A percentile compares a stretch with the other conserved stretches of the same genome.
These are phyloP conservation scores for Isoperla grammatica DNA, from an alignment of 2,888 invertebrate species.

Conservation along the genomic window DNA sequence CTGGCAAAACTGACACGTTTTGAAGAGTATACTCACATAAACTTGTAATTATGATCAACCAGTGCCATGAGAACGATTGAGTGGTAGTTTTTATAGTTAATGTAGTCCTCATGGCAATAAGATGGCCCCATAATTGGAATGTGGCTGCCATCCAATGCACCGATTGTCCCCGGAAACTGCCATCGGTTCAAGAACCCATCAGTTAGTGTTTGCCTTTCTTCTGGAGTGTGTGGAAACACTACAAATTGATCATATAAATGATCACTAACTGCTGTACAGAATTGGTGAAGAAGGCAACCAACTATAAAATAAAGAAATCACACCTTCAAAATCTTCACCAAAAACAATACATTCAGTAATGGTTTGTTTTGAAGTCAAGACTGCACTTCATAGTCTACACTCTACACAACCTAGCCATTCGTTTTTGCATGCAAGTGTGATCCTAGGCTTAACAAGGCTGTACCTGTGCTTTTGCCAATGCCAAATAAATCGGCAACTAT, in stretches of 20 bases:
- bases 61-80: neutral
- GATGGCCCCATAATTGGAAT: slow-evolving; percentile 18
- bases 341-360: too few species aligned
- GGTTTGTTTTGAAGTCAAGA: too few species aligned
- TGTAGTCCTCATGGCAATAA: too few species aligned
- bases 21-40: neutral
- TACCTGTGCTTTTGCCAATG: slow-evolving; percentile 22
- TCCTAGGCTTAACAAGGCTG: too few species aligned
- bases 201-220: slow-evolving; percentile 9
- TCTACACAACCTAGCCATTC: too few species aligned
- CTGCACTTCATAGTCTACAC: too few species aligned
- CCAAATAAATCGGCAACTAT: slow-evolving; percentile 20
- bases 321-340: too few species aligned
- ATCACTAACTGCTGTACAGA: slow-evolving; percentile 17
- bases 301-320: too few species aligned
- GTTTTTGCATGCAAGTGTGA: too few species aligned
- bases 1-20: too few species aligned
- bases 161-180: slow-evolving; percentile 22
- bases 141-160: slow-evolving; percentile 20
- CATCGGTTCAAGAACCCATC: slow-evolving; percentile 18
- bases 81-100: neutral
- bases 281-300: slow-evolving; percentile 8
- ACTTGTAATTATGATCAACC: neutral
- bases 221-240: slow-evolving; percentile 13
- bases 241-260: slow-evolving; percentile 2